phyloP scores from a whole-genome alignment of 2,797 vertebrate species.

The Rhabdophis nuchalis region DNA sequence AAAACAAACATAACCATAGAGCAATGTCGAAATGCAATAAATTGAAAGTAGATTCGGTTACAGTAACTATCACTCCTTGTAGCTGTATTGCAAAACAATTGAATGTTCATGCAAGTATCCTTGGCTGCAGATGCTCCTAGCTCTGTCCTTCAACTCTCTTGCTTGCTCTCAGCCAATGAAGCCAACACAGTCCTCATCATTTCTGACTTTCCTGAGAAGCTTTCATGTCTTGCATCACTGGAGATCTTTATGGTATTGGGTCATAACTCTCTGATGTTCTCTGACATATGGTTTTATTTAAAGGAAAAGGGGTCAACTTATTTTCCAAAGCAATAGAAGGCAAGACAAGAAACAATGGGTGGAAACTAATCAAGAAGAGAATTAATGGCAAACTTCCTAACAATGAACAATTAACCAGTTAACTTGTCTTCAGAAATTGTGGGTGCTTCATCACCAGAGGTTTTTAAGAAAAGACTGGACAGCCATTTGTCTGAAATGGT shows the following conservation, averaged over 20 bases:
- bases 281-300: background rate
- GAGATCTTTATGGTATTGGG: background rate
- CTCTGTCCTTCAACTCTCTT: background rate
- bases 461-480: no score
- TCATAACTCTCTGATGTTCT: background rate
- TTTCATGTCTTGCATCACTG: background rate
- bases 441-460: no score
- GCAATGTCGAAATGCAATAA: background rate
- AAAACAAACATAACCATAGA: background rate
- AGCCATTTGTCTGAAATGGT: no score
- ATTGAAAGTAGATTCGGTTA: background rate
- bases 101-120: background rate
- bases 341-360: no score
- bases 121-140: background rate
- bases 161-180: background rate
- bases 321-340: no score
- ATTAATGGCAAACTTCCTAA: no score
- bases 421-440: no score
- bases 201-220: background rate
- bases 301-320: background rate
- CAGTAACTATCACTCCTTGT: background rate
- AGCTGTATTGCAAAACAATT: background rate
- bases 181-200: background rate
- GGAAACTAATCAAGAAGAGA: no score
- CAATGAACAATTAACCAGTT: no score